Evolutionary conservation across 2,888 invertebrate genomes (phyloP).

Genomic region (Hoplodrina ambigua): DNA sequence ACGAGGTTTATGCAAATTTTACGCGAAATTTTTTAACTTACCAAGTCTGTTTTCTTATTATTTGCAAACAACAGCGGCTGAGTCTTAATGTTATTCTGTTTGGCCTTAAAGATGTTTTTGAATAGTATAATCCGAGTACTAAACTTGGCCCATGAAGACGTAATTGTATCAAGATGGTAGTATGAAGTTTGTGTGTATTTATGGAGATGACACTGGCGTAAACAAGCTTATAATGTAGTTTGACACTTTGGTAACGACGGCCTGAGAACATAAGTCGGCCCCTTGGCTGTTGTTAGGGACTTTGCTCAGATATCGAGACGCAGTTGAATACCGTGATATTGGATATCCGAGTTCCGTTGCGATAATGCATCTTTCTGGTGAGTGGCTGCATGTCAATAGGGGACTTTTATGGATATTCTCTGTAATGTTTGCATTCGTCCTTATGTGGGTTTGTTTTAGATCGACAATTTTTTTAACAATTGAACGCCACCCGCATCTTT

Average conservation of each 20-base stretch:
- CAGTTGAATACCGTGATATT: constrained; percentile 35
- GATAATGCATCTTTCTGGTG: constrained; percentile 48
- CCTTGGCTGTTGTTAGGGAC: constrained; percentile 32
- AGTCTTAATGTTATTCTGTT: constrained; percentile 76
- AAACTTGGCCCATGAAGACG: constrained; percentile 70
- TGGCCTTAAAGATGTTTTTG: constrained; percentile 70
- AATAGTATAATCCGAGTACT: constrained; percentile 69
- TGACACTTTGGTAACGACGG: constrained; percentile 59
- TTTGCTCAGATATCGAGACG: constrained; percentile 36
- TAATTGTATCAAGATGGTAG: constrained; percentile 67
- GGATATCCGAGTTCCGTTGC: constrained; percentile 45
- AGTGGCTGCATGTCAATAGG: constrained; percentile 32
- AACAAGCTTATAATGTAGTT: constrained; percentile 63
- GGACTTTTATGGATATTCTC: constrained; percentile 19
- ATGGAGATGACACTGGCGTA: constrained; percentile 58
- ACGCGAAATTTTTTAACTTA: constrained; percentile 85
- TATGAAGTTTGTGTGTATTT: constrained; percentile 60
- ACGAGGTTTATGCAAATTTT: constrained; percentile 88
- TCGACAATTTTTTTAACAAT: constrained; percentile 22
- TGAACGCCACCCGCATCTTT: constrained; percentile 5
- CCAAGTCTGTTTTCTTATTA: constrained; percentile 85
- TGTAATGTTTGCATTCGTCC: constrained; percentile 17
- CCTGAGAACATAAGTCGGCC: constrained; percentile 40
- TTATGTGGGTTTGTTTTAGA: constrained; percentile 28
- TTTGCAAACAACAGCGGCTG: constrained; percentile 83